These are phyloP conservation scores for Brachionus paranguensis DNA, from an alignment of 1,140 invertebrate genomes.

Conservation along the genomic window DNA sequence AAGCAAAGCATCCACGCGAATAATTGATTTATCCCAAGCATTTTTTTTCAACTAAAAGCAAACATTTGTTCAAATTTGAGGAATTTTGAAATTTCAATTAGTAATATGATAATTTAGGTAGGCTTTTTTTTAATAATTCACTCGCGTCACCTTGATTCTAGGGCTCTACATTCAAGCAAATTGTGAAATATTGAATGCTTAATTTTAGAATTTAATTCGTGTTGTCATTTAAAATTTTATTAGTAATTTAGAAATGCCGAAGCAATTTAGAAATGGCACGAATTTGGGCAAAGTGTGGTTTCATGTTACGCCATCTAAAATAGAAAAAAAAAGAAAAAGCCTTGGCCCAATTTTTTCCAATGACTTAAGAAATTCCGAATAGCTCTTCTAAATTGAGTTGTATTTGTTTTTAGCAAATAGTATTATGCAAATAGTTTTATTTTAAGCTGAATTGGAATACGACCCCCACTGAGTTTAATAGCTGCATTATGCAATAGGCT, in stretches of 20 bases:
- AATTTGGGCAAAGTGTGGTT: background rate
- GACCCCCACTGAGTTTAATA: background rate
- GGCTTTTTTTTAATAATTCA: background rate
- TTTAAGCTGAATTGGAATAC: background rate
- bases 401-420: background rate
- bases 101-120: background rate
- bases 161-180: background rate
- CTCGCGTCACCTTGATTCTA: background rate
- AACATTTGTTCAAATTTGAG: background rate
- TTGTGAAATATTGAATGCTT: background rate
- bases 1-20: background rate
- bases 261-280: background rate
- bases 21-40: background rate
- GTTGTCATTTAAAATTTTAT: background rate
- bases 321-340: background rate
- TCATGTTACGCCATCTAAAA: background rate
- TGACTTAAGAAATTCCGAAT: background rate
- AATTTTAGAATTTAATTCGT: background rate
- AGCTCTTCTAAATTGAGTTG: background rate
- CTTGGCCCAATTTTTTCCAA: background rate
- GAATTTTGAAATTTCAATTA: background rate
- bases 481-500: background rate
- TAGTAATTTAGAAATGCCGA: background rate
- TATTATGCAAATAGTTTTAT: background rate
- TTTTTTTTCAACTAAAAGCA: background rate